These are phyloP conservation scores for Ypsolopha sequella DNA, from an alignment of 2,888 invertebrate genomes.

Conservation along the genomic window DNA sequence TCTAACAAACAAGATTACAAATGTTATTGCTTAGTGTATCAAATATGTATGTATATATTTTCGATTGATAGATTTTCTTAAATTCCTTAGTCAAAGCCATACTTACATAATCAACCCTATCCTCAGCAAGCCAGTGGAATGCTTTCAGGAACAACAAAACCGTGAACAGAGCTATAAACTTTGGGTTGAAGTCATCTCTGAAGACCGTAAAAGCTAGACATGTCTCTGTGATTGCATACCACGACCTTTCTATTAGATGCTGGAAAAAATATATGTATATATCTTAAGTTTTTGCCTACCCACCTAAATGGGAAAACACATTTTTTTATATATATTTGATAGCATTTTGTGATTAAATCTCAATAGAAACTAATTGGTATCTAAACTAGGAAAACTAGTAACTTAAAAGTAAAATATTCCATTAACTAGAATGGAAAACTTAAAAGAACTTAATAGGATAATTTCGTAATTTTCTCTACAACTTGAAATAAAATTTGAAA, in stretches of 20 bases:
- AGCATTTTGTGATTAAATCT: too few relatives aligned
- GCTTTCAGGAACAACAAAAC: slow-evolving; percentile 96
- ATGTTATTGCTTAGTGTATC: background rate
- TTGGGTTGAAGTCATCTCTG: slow-evolving; percentile 98
- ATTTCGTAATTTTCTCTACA: too few relatives aligned
- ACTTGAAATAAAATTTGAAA: too few relatives aligned
- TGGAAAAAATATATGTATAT: slow-evolving; percentile 50
- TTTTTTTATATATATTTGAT: too few relatives aligned
- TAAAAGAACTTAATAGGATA: too few relatives aligned
- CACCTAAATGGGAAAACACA: too few relatives aligned
- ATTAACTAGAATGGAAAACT: too few relatives aligned
- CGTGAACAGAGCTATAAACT: slow-evolving; percentile 98
- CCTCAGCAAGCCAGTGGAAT: slow-evolving; percentile 99
- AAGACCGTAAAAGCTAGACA: slow-evolving; percentile 99
- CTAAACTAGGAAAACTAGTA: too few relatives aligned
- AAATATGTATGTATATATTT: too few relatives aligned
- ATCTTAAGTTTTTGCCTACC: too few relatives aligned
- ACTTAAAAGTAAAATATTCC: too few relatives aligned
- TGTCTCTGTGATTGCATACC: slow-evolving; percentile 99
- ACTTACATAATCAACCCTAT: slow-evolving; percentile 98
- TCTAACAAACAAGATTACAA: slow-evolving; percentile 65
- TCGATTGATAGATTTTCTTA: background rate
- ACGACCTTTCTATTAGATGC: slow-evolving; percentile 97
- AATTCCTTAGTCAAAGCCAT: slow-evolving; percentile 4
- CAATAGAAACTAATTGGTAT: too few relatives aligned